Evolutionary conservation across 2,113 vertebrate genomes (phyloP).

Genomic region (Scophthalmus maximus): DNA sequence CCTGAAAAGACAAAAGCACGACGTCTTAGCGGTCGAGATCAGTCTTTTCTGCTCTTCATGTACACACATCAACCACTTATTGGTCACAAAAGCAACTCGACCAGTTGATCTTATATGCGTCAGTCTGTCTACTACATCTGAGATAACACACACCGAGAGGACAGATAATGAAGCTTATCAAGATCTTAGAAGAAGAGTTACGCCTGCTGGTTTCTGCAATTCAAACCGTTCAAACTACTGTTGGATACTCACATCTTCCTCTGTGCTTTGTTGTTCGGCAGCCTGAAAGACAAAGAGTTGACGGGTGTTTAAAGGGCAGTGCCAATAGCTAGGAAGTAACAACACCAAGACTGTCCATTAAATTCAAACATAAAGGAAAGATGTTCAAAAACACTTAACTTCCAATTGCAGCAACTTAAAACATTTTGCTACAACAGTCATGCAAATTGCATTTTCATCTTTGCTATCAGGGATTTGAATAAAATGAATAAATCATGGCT

Average conservation of each 20-base stretch:
- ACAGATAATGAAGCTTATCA: conserved; percentile 53
- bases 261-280: conserved; percentile 81
- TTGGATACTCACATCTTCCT: conserved; percentile 83
- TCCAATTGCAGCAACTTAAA: conserved; percentile 41
- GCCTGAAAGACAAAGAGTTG: conserved; percentile 76
- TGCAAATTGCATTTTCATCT: conserved; percentile 52
- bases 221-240: conserved; percentile 25
- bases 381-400: conserved; percentile 30
- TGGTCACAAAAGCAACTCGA: conserved; percentile 9
- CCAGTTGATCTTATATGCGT: conserved; percentile 20
- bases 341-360: conserved; percentile 24
- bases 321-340: conserved; percentile 29
- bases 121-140: conserved; percentile 49
- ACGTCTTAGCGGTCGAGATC: background rate
- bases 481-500: conserved; percentile 57
- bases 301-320: conserved; percentile 20
- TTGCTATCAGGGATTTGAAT: conserved; percentile 43
- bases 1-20: conserved; percentile 78
- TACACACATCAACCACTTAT: background rate
- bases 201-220: conserved; percentile 35
- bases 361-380: conserved; percentile 7
- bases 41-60: conserved; percentile 13
- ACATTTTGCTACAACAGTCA: conserved; percentile 43
- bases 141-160: conserved; percentile 49
- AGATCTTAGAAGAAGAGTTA: background rate